Percentiles rank a stretch among this genome's conserved stretches.
These are phyloP conservation scores for Myopa testacea DNA, from an alignment of 2,888 invertebrate genomes.

Conservation along the genomic window DNA sequence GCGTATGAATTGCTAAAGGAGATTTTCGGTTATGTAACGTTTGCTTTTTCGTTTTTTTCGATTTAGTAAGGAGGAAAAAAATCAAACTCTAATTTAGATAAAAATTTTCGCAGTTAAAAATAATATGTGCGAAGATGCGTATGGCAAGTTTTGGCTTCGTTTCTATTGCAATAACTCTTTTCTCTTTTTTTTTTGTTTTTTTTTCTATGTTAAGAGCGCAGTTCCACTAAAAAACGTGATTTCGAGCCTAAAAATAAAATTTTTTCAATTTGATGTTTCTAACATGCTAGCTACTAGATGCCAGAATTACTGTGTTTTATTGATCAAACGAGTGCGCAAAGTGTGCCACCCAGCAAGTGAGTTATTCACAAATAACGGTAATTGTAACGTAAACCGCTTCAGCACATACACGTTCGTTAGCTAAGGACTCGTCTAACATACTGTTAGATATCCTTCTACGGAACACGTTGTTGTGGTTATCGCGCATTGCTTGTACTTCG, in stretches of 20 bases:
- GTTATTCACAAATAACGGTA: conserved; percentile 35
- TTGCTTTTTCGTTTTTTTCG: background rate
- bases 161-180: background rate
- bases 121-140: conserved; percentile 52
- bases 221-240: conserved; percentile 29
- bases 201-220: background rate
- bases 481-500: background rate
- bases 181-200: background rate
- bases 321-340: conserved; percentile 54
- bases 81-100: conserved; percentile 46
- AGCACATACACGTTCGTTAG: conserved; percentile 29
- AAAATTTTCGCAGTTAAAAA: conserved; percentile 49
- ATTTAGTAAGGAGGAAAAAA: background rate
- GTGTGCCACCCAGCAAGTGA: background rate
- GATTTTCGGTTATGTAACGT: background rate
- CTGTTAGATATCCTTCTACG: background rate
- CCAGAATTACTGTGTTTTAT: conserved; percentile 46
- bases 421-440: conserved; percentile 10
- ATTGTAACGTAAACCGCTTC: conserved; percentile 27
- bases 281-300: conserved; percentile 4
- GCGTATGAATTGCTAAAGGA: background rate
- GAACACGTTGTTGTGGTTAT: background rate
- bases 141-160: background rate
- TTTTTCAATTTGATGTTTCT: conserved; percentile 25
- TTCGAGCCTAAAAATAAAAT: conserved; percentile 38